Evolutionary conservation across 2,797 vertebrate species (phyloP).

Genomic region (Pseudomugil tenellus): DNA sequence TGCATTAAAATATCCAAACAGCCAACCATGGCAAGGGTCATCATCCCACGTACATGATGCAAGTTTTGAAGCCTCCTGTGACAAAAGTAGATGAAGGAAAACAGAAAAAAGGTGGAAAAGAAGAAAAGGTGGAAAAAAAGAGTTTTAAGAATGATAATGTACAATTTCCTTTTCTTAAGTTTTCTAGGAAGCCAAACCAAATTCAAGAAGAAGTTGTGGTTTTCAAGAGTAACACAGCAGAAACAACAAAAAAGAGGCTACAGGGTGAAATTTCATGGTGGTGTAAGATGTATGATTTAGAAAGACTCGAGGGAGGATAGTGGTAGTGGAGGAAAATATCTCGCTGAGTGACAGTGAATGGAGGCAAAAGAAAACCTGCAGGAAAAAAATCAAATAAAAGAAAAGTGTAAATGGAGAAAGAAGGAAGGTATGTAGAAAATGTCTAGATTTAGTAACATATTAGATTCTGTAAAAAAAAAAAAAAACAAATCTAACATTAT

Average conservation of each 20-base stretch:
- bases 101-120: background rate
- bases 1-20: conserved; percentile 59
- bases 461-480: too few relatives aligned
- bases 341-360: background rate
- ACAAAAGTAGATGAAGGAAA: conserved; percentile 11
- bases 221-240: background rate
- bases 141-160: background rate
- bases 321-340: background rate
- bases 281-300: conserved; percentile 11
- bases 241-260: background rate
- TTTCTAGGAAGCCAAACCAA: background rate
- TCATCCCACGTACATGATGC: conserved; percentile 59
- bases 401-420: too few relatives aligned
- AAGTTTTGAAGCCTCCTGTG: conserved; percentile 18
- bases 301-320: background rate
- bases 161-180: background rate
- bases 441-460: too few relatives aligned
- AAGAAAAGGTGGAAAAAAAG: background rate
- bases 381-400: background rate
- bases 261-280: background rate
- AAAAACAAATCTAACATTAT: too few relatives aligned
- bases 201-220: background rate
- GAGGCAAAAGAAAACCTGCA: background rate
- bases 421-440: too few relatives aligned
- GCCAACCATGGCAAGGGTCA: conserved; percentile 53